Evolutionary conservation across 1,140 invertebrate species (phyloP), one percentile per base, ranked within the genome.

Genomic region (Trichoplusia ni): DNA sequence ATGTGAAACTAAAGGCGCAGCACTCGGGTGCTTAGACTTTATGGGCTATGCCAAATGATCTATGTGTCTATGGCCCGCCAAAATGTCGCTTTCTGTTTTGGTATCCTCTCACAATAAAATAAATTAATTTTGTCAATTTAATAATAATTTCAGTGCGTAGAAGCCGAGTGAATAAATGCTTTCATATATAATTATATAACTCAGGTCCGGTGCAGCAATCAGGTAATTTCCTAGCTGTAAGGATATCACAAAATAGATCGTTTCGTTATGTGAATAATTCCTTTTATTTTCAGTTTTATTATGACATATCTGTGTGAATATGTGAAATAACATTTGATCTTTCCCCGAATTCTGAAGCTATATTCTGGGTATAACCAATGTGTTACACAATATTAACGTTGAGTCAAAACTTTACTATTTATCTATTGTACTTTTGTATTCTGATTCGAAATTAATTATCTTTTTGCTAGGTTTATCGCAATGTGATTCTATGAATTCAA

Each of bases 81-180:
- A 87, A 87, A 89, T 89, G 86, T 89, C 83, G 86, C 80, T 79
- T 78, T 81, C 82, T 87, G 84, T 89, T 87, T 87, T 87, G 84
- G 81, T 89, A 81, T 84, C 69, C 75, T 82, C 77, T 81, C 73
- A 75, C 65, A 82, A 76, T 82, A 85, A 77, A 86, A 75, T 70
- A 79, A 84, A 86, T 85, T 73, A 84, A 80, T 83, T 86, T 86
- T 83, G 70, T 64, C 80, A 84, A 81, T 75, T 82, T 80, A 78
- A 73, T 71, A 51, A 78, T 79, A 74, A 77, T 56, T 81, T 77
- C 69, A 71, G 70, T 67, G 25, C 71, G 71, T 64, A 72, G 65
- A 67, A 18, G 38, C 59, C 13, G 25, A 56, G 37, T 42, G 35
- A 58, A 44, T 62, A 70, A 71, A 66, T 58, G 54, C 66, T 69